Percentiles rank a stretch among this genome's conserved stretches.
These are phyloP conservation scores for Caligus rogercresseyi DNA, from an alignment of 1,140 invertebrate genomes.

Conservation along the genomic window DNA sequence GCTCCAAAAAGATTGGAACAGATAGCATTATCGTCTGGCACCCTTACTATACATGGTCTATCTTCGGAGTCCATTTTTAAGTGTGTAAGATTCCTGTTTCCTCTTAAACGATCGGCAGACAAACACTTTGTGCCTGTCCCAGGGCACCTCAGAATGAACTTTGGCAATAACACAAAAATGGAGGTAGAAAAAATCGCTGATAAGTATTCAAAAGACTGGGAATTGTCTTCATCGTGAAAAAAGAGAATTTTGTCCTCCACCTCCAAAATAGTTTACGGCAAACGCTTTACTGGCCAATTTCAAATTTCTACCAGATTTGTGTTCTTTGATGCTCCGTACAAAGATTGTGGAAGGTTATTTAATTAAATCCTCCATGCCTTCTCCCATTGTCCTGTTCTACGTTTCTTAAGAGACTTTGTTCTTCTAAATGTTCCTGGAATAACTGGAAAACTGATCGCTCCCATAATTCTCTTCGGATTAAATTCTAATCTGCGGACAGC, in stretches of 20 bases:
- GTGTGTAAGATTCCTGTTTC: not conserved
- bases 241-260: not conserved
- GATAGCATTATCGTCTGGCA: not conserved
- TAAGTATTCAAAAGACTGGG: not conserved
- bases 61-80: not conserved
- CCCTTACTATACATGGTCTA: not conserved
- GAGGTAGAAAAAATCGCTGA: not conserved
- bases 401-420: not conserved
- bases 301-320: not conserved
- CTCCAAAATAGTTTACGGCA: not conserved
- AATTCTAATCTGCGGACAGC: no score
- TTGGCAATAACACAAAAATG: not conserved
- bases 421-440: not conserved
- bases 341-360: not conserved
- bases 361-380: not conserved
- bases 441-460: not conserved
- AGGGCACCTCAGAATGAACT: not conserved
- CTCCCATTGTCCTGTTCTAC: not conserved
- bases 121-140: not conserved
- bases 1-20: not conserved
- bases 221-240: not conserved
- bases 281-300: not conserved
- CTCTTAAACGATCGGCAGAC: not conserved
- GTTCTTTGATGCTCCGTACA: not conserved
- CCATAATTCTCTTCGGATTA: not conserved